Evolutionary conservation across 2,888 invertebrate species (phyloP).

Genomic region (Drosophila niveifrons): DNA sequence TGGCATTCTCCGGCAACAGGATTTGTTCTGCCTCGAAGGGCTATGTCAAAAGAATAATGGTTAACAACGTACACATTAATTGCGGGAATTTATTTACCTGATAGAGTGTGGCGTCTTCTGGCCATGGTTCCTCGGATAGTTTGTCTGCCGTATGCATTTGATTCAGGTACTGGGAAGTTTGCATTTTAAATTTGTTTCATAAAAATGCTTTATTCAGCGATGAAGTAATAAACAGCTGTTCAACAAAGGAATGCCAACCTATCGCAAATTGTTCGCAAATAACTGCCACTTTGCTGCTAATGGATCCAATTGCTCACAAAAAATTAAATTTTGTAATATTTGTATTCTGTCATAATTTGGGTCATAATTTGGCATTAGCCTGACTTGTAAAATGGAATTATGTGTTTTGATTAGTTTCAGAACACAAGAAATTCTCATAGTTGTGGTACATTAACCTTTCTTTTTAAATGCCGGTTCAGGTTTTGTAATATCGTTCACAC

Average conservation of each 20-base stretch:
- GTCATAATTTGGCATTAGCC: background rate
- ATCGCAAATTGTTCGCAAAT: conserved; percentile 1
- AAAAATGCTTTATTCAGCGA: conserved; percentile 43
- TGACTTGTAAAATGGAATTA: background rate
- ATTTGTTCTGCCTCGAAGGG: conserved; percentile 98
- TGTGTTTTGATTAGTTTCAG: background rate
- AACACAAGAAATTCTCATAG: background rate
- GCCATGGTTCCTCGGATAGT: conserved; percentile 95
- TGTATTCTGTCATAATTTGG: background rate
- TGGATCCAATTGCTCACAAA: background rate
- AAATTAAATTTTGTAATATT: background rate
- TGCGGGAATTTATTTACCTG: conserved; percentile 81
- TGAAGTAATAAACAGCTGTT: conserved; percentile 78
- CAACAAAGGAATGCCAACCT: conserved; percentile 18
- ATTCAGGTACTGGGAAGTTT: conserved; percentile 73
- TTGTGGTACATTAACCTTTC: background rate
- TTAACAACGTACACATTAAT: background rate
- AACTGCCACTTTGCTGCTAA: background rate
- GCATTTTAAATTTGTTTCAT: conserved; percentile 61
- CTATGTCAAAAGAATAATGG: conserved; percentile 78
- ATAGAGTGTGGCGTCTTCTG: conserved; percentile 93
- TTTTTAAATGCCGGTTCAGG: no score
- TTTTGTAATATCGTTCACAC: background rate
- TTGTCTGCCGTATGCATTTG: conserved; percentile 82
- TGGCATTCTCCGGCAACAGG: conserved; percentile 96